These are phyloP conservation scores for Nephrocerus scutellatus DNA, from an alignment of 2,888 invertebrate genomes.

Conservation along the genomic window DNA sequence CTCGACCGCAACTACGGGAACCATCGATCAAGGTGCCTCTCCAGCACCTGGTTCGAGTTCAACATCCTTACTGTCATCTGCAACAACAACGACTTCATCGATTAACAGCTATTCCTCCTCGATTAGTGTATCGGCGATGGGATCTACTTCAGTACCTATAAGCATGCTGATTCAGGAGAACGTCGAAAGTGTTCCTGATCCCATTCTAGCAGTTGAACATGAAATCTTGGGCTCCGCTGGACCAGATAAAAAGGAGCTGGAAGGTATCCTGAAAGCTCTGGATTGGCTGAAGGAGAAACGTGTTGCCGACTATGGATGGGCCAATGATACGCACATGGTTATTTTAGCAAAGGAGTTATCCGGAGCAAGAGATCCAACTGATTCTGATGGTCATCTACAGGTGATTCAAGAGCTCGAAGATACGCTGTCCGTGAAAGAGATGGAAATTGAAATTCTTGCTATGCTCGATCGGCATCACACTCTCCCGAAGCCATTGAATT, in stretches of 20 bases:
- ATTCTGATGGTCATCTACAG: conserved; percentile 44
- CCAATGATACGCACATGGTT: conserved; percentile 76
- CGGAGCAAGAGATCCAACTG: conserved; percentile 44
- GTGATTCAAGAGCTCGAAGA: conserved; percentile 46
- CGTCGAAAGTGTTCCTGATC: conserved; percentile 21
- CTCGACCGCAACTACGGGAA: conserved; percentile 14
- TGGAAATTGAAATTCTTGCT: conserved; percentile 79
- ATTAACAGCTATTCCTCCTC: too few relatives aligned
- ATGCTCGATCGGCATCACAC: conserved; percentile 79
- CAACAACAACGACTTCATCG: conserved; percentile 15
- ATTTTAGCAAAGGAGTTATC: conserved; percentile 65
- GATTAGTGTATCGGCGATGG: too few relatives aligned
- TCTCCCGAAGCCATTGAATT: conserved; percentile 64
- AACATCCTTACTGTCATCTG: conserved; percentile 15
- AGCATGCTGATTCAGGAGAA: conserved; percentile 21
- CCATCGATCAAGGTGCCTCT: conserved; percentile 14
- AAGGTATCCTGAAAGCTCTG: conserved; percentile 52
- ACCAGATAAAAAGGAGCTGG: conserved; percentile 44
- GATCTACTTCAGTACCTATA: conserved; percentile 18
- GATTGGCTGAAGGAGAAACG: conserved; percentile 69
- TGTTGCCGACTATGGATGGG: conserved; percentile 73
- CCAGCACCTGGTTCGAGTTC: conserved; percentile 14
- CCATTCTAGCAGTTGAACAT: conserved; percentile 28
- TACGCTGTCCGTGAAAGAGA: conserved; percentile 69
- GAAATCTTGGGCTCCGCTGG: conserved; percentile 45